These are phyloP conservation scores for Malurus splendens DNA, from an alignment of 2,797 vertebrate genomes.

Conservation along the genomic window DNA sequence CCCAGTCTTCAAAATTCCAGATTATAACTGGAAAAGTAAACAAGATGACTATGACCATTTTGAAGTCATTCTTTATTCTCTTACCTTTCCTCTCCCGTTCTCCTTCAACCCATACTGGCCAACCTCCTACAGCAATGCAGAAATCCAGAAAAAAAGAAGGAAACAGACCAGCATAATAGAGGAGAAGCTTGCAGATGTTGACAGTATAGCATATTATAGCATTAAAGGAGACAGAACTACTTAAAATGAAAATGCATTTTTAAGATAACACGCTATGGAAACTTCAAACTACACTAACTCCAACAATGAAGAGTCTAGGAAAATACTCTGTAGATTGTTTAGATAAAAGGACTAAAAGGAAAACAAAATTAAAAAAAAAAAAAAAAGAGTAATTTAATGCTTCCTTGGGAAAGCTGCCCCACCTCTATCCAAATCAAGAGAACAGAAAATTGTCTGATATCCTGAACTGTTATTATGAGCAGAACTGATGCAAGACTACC, in stretches of 20 bases:
- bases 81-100: slow-evolving; percentile 75
- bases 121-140: slow-evolving; percentile 72
- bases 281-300: slow-evolving; percentile 24
- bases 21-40: slow-evolving; percentile 27
- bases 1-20: slow-evolving; percentile 19
- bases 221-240: slow-evolving; percentile 62
- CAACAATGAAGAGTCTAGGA: background rate
- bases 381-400: background rate
- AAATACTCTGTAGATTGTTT: background rate
- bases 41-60: slow-evolving; percentile 2
- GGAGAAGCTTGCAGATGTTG: slow-evolving; percentile 63
- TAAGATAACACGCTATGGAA: slow-evolving; percentile 40
- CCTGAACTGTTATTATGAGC: background rate
- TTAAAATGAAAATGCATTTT: slow-evolving; percentile 40
- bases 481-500: background rate
- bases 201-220: slow-evolving; percentile 62
- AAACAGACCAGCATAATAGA: slow-evolving; percentile 72
- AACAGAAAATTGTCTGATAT: background rate
- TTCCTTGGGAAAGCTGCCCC: background rate
- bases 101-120: slow-evolving; percentile 74
- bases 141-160: slow-evolving; percentile 74
- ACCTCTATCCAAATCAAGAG: slow-evolving; percentile 27
- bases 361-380: background rate
- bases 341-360: background rate
- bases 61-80: slow-evolving; percentile 57